phyloP scores from a whole-genome alignment of 64 coral and sea anemone species.

The Dendronephthya gigantea region DNA sequence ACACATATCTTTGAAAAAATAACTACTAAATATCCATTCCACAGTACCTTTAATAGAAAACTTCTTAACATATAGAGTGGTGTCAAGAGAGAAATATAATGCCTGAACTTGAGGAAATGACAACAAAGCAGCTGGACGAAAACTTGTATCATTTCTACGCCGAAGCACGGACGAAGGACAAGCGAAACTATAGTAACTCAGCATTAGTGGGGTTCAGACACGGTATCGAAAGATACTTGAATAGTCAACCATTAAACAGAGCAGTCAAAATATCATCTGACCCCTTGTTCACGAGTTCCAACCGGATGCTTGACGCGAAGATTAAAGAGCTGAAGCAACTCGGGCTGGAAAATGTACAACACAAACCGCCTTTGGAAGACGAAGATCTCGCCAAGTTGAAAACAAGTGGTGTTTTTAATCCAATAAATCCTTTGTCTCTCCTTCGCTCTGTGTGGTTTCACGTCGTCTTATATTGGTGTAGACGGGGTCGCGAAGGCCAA shows the following conservation, averaged over 20 bases:
- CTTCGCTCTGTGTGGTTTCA: neutral
- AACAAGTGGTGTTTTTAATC: neutral
- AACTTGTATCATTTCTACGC: neutral
- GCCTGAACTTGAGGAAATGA: neutral
- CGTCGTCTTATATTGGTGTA: neutral
- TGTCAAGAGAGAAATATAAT: too few species aligned
- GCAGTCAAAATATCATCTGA: neutral
- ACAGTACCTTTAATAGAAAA: too few species aligned
- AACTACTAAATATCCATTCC: too few species aligned
- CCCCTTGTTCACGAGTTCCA: neutral
- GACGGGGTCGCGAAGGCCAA: neutral
- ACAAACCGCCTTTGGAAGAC: constrained; percentile 7
- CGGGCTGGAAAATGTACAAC: neutral
- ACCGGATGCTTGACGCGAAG: constrained; percentile 17
- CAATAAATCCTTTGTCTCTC: neutral
- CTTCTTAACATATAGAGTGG: too few species aligned
- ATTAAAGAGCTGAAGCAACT: constrained; percentile 21
- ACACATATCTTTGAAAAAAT: too few species aligned
- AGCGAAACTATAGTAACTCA: neutral
- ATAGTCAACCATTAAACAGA: constrained; percentile 10
- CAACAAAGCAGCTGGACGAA: neutral
- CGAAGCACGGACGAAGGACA: neutral
- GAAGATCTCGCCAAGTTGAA: constrained; percentile 20
- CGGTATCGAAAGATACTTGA: constrained; percentile 21
- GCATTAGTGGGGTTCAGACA: neutral